phyloP scores from a whole-genome alignment of 1,140 invertebrate genomes.

The Brachionus calyciflorus region DNA sequence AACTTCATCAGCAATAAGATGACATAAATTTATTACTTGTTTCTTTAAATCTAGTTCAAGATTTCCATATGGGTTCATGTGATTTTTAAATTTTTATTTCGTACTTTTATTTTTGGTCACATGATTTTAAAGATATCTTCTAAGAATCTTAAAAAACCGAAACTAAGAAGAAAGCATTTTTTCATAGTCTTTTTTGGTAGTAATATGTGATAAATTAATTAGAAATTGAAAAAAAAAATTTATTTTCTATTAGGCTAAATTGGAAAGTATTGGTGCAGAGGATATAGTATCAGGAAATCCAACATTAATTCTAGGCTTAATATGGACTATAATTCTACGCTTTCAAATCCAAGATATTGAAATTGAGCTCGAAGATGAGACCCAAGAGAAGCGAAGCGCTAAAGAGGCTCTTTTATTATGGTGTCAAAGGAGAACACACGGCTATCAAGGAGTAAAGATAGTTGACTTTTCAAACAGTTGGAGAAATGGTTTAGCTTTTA shows the following conservation, averaged over 20 bases:
- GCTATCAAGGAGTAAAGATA: constrained; percentile 73
- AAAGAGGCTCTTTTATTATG: constrained; percentile 96
- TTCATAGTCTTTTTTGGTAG: too few relatives aligned
- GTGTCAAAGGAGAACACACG: constrained; percentile 95
- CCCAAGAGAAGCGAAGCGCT: constrained; percentile 91
- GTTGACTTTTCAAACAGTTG: constrained; percentile 80
- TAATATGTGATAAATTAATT: too few relatives aligned
- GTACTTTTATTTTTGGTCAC: too few relatives aligned
- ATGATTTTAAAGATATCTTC: too few relatives aligned
- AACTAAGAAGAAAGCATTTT: too few relatives aligned
- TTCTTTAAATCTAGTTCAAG: too few relatives aligned
- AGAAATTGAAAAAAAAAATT: constrained; percentile 68
- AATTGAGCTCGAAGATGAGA: constrained; percentile 75
- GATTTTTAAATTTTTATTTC: too few relatives aligned
- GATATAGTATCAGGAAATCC: constrained; percentile 96
- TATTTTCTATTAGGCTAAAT: constrained; percentile 58
- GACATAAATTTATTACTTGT: too few relatives aligned
- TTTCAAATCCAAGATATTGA: constrained; percentile 72
- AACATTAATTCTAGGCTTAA: constrained; percentile 88
- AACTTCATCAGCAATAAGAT: too few relatives aligned
- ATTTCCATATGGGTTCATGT: too few relatives aligned
- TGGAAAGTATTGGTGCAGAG: constrained; percentile 97
- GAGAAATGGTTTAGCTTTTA: constrained; percentile 89
- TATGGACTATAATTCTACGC: constrained; percentile 95
- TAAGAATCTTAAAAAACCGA: too few relatives aligned